Conservation (phyloP, 2,888 invertebrate genomes). For the Mimumesa dahlbomi region DNA sequence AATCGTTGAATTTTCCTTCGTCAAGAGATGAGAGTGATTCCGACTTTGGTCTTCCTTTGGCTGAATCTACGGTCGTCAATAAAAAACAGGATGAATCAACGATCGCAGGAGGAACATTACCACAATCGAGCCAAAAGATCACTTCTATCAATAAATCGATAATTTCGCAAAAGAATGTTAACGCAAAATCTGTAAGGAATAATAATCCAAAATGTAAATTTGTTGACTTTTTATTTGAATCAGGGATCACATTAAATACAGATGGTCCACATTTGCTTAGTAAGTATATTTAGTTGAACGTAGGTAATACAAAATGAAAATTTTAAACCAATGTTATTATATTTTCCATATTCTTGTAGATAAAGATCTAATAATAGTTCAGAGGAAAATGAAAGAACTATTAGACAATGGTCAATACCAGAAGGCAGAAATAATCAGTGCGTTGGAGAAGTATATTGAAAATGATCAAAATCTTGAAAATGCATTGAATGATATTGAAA, state of each 20-base stretch:
- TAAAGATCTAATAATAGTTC: constrained; percentile 48
- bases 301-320: neutral
- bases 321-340: neutral
- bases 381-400: constrained; percentile 65
- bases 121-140: neutral
- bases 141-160: neutral
- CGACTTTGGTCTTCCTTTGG: constrained; percentile 24
- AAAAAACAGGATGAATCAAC: constrained; percentile 20
- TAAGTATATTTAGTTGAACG: constrained; percentile 27
- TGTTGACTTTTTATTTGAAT: constrained; percentile 62
- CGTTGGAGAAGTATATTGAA: constrained; percentile 68
- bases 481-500: constrained; percentile 66
- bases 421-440: constrained; percentile 61
- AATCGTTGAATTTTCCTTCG: constrained; percentile 5
- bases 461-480: constrained; percentile 69
- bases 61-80: constrained; percentile 38
- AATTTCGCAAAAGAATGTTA: constrained; percentile 2
- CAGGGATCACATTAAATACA: constrained; percentile 64
- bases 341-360: constrained; percentile 30
- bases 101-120: neutral
- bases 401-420: constrained; percentile 53
- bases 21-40: constrained; percentile 22
- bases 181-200: neutral
- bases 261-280: constrained; percentile 62
- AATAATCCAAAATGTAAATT: constrained; percentile 49